phyloP scores from a whole-genome alignment of 2,888 invertebrate genomes.

The Chrysolina oricalcia region DNA sequence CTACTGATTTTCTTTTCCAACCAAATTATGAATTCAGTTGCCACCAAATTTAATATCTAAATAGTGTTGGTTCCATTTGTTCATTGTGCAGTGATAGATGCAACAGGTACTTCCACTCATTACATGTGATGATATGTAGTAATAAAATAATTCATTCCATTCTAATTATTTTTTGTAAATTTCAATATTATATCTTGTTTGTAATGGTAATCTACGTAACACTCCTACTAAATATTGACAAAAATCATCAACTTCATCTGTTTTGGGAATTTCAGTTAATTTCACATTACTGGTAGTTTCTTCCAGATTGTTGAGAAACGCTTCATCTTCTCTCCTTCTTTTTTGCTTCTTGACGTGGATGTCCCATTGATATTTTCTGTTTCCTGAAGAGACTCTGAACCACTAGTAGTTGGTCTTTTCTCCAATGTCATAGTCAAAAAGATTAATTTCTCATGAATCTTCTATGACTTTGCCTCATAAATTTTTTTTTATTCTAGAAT shows the following conservation, averaged over 20 bases:
- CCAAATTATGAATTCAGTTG: background rate
- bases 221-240: background rate
- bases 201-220: background rate
- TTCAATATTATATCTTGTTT: background rate
- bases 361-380: background rate
- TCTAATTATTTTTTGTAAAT: background rate
- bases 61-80: background rate
- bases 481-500: background rate
- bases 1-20: background rate
- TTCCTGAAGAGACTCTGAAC: background rate
- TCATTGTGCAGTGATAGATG: too few species aligned
- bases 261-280: background rate
- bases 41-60: background rate
- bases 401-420: background rate
- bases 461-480: background rate
- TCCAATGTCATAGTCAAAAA: background rate
- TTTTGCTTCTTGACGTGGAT: background rate
- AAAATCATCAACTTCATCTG: background rate
- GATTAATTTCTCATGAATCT: background rate
- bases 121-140: background rate
- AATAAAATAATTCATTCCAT: background rate
- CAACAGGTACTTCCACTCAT: background rate
- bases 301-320: too few species aligned
- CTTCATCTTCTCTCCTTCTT: background rate
- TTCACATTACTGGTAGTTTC: too few species aligned